These are phyloP conservation scores for Phrixothrix hirtus DNA, from an alignment of 2,888 invertebrate genomes.

Conservation along the genomic window DNA sequence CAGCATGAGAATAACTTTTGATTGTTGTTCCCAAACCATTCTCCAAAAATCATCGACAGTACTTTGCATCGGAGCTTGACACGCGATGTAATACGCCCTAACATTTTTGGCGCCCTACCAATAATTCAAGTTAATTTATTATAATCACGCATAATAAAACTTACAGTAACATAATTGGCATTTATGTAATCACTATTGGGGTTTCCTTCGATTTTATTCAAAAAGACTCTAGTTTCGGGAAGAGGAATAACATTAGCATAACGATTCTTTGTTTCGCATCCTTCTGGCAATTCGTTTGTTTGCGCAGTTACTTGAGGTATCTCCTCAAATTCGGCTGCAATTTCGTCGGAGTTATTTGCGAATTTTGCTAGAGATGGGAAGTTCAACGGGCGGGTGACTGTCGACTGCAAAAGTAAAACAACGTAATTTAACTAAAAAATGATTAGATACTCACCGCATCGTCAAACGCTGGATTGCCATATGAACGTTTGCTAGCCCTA, in stretches of 20 bases:
- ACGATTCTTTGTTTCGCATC: conserved; percentile 87
- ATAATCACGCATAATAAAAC: conserved; percentile 43
- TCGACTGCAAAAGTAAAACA: conserved; percentile 57
- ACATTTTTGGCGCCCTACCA: conserved; percentile 82
- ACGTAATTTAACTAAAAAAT: too few species aligned
- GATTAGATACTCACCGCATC: conserved; percentile 79
- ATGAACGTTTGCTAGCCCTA: conserved; percentile 81
- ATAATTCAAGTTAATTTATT: conserved; percentile 27
- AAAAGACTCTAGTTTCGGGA: conserved; percentile 84
- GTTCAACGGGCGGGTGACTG: conserved; percentile 75
- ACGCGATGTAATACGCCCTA: conserved; percentile 85
- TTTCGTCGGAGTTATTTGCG: conserved; percentile 68
- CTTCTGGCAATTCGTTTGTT: conserved; percentile 81
- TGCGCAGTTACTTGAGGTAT: conserved; percentile 78
- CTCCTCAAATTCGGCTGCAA: conserved; percentile 80
- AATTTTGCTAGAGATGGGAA: conserved; percentile 78
- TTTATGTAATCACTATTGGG: conserved; percentile 89
- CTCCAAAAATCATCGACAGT: conserved; percentile 92
- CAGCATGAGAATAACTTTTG: conserved; percentile 85
- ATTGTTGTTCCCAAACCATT: conserved; percentile 95
- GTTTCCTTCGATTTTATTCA: conserved; percentile 72
- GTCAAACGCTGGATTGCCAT: conserved; percentile 89
- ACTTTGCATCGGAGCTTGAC: conserved; percentile 84
- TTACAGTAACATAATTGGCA: conserved; percentile 89
- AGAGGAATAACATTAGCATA: conserved; percentile 95